Base-by-base conservation (phyloP, 2,113 vertebrate species). In the Hiodon alosoides region DNA sequence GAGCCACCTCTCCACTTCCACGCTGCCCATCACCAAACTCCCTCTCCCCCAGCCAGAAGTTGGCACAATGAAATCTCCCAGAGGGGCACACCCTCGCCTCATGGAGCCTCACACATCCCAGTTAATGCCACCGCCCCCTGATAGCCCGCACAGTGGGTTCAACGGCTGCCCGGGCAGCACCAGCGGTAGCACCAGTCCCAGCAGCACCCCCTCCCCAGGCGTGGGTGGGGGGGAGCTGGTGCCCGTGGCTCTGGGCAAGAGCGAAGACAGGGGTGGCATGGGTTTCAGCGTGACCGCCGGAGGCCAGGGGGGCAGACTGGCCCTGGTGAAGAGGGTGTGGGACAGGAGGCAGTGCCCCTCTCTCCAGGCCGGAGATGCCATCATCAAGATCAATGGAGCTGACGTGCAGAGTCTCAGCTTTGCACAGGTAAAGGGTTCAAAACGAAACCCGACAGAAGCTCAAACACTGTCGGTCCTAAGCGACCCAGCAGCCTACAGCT, bases 351-450 rank as follows among this genome's bases (percentile, higher is more conserved):
- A 87, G 79, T 92, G 91, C 76, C 86, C 83, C 10, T 84, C 85
- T 0, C 84, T 92, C 76, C 90, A 90, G 80, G 76, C 88, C 0
- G 90, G 92, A 14, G 90, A 92, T 8, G 67, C 81, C 0, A 88
- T 91, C 1, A 74, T 90, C 13, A 92, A 92, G 84, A 87, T 92
- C 82, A 90, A 92, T 2, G 89, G 91, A 11, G 90, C 90, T 0
- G 89, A 90, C 1, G 85, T 91, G 0, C 88, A 89, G 73, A 89
- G 81, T 71, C 87, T 92, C 81, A 89, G 81, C 79, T 87, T 90
- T 74, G 84, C 87, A 14, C 89, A 92, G 90, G 91, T 92, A 52
- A 8, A 31, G 31, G 31, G 31, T 31, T 31, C 31, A 31, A 31
- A 31, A 31, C 31, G 31, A 31, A 31, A 31, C 31, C 31, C 31